Conservation (phyloP, 1,140 invertebrate species). For the Lepidurus couesii region DNA sequence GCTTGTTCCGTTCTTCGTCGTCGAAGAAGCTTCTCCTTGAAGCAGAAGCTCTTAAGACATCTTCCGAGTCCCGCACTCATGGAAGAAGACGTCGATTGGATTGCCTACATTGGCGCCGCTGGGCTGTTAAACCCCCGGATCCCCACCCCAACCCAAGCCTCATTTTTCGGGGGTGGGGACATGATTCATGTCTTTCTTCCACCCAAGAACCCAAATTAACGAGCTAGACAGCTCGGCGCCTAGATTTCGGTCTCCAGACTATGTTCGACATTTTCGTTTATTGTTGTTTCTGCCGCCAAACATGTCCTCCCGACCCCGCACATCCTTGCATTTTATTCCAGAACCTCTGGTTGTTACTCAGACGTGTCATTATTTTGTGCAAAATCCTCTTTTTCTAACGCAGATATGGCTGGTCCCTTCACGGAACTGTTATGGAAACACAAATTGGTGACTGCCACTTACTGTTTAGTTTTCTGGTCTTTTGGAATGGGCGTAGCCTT, state of each 20-base stretch:
- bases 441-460: constrained; percentile 45
- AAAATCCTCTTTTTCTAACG: background rate
- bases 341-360: background rate
- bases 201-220: constrained; percentile 2
- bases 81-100: background rate
- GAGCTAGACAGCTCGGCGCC: constrained; percentile 20
- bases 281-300: background rate
- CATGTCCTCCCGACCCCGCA: background rate
- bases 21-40: background rate
- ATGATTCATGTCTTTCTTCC: background rate
- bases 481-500: constrained; percentile 52
- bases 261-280: background rate
- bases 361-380: background rate
- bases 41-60: background rate
- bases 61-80: background rate
- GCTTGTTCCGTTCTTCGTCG: background rate
- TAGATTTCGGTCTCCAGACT: background rate
- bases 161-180: background rate
- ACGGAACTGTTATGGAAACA: constrained; percentile 45
- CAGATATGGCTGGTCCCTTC: background rate
- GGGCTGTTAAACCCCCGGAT: background rate
- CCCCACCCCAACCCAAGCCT: background rate
- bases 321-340: background rate
- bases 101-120: constrained; percentile 17
- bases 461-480: constrained; percentile 49